phyloP scores from a whole-genome alignment of 2,113 vertebrate species.

The Ginglymostoma cirratum region DNA sequence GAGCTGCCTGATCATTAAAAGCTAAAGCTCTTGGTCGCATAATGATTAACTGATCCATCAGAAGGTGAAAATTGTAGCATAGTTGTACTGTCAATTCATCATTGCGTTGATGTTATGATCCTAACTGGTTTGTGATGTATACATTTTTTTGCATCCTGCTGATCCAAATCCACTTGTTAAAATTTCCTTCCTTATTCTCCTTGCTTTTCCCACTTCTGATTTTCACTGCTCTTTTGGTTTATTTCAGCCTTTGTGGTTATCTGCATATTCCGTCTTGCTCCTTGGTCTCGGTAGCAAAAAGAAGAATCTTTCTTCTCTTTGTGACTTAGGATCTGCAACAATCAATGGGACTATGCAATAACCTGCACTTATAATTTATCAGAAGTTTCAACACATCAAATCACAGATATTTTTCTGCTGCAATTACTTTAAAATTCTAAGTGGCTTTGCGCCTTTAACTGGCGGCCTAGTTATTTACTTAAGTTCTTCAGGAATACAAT shows the following conservation, averaged over 20 bases:
- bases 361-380: not conserved
- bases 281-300: not conserved
- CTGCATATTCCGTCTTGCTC: not conserved
- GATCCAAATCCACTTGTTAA: not conserved
- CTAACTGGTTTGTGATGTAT: not conserved
- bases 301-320: not conserved
- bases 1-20: not conserved
- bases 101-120: too few species aligned
- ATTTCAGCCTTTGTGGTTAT: not conserved
- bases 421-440: conserved; percentile 12
- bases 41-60: not conserved
- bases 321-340: not conserved
- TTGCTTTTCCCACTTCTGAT: not conserved
- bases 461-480: not conserved
- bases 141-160: not conserved
- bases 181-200: not conserved
- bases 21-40: not conserved
- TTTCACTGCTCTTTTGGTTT: not conserved
- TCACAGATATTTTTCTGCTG: not conserved
- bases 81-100: not conserved
- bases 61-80: not conserved
- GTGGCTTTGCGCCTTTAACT: conserved; percentile 14
- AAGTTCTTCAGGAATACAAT: conserved; percentile 29
- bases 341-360: not conserved
- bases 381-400: not conserved